These are phyloP conservation scores for Lithobius niger DNA, from an alignment of 1,140 invertebrate species.

Conservation along the genomic window DNA sequence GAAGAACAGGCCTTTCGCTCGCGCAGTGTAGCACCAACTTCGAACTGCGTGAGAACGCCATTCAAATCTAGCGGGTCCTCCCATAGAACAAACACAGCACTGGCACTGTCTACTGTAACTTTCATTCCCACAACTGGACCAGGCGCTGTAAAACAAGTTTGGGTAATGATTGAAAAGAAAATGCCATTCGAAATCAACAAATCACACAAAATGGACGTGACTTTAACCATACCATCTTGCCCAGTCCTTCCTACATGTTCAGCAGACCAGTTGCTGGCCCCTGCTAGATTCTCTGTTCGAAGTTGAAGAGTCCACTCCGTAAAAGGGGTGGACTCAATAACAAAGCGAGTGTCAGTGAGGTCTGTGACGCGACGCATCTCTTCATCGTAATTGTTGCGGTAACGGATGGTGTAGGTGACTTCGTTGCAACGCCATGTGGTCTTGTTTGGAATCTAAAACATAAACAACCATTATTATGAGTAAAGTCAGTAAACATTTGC, in stretches of 20 bases:
- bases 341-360: not conserved
- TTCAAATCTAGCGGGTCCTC: not conserved
- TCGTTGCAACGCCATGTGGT: not conserved
- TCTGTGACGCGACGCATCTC: not conserved
- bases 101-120: not conserved
- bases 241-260: not conserved
- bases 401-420: conserved; percentile 1
- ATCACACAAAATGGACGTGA: no score
- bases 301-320: conserved; percentile 2
- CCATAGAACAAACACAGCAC: not conserved
- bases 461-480: no score
- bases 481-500: no score
- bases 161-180: no score
- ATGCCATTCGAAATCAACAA: no score
- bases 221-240: conserved; percentile 5
- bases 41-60: not conserved
- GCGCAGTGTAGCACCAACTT: not conserved
- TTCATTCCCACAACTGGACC: not conserved
- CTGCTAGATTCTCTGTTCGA: conserved; percentile 1
- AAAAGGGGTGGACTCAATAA: conserved; percentile 2
- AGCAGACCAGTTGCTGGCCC: conserved; percentile 3
- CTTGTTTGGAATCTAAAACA: conserved; percentile 32
- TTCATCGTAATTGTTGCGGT: not conserved
- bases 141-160: not conserved
- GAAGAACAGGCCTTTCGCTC: not conserved